These are phyloP conservation scores for Aporrectodea caliginosa DNA, from an alignment of 1,140 invertebrate genomes.

Conservation along the genomic window DNA sequence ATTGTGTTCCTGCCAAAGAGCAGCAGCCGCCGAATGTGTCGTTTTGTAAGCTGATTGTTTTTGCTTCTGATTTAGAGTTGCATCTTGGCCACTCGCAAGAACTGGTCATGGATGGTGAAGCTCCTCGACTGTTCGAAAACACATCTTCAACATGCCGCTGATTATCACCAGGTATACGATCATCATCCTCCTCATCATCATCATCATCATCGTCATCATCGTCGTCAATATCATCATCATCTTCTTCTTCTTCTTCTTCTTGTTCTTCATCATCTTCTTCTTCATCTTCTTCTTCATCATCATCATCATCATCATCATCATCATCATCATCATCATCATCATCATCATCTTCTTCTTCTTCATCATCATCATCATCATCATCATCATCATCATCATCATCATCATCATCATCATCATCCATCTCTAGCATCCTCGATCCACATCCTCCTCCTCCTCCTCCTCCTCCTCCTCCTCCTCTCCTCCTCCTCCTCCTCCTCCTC, in stretches of 20 bases:
- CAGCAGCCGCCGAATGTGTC: too few relatives aligned
- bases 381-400: slow-evolving; percentile 2
- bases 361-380: slow-evolving; percentile 2
- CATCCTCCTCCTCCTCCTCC: background rate
- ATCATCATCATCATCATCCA: slow-evolving; percentile 3
- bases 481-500: too few relatives aligned
- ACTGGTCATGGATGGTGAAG: slow-evolving; percentile 30
- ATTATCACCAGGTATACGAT: slow-evolving; percentile 31
- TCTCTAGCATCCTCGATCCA: too few relatives aligned
- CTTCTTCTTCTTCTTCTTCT: background rate
- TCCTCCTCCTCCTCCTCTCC: too few relatives aligned
- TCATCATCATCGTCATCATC: background rate
- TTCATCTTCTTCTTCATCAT: background rate
- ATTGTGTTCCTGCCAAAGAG: too few relatives aligned
- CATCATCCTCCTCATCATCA: too few relatives aligned
- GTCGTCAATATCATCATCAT: background rate
- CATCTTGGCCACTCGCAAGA: slow-evolving; percentile 27
- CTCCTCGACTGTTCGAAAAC: slow-evolving; percentile 28
- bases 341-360: background rate
- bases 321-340: too few relatives aligned
- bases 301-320: too few relatives aligned
- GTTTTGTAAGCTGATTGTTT: too few relatives aligned
- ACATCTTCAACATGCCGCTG: slow-evolving; percentile 28
- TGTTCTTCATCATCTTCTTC: background rate
- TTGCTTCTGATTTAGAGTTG: slow-evolving; percentile 31